Percentiles rank a stretch among this genome's conserved stretches.
These are phyloP conservation scores for Lysiphlebus fabarum DNA, from an alignment of 1,140 invertebrate species.

Conservation along the genomic window DNA sequence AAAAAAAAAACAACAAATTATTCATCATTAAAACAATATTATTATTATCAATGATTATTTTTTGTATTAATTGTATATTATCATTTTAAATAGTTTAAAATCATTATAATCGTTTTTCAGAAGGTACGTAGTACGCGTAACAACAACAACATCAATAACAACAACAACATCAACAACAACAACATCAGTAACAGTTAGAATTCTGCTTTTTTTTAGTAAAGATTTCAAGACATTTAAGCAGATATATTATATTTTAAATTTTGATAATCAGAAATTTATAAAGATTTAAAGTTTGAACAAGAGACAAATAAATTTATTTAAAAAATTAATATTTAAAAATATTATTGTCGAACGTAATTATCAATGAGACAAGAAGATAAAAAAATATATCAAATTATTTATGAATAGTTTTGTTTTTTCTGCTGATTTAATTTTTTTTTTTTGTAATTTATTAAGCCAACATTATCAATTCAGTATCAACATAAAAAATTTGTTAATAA, in stretches of 20 bases:
- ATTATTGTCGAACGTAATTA: constrained; percentile 20
- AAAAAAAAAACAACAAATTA: too few species aligned
- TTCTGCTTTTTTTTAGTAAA: constrained; percentile 8
- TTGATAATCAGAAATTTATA: neutral
- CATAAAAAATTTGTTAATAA: neutral
- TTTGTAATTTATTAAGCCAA: neutral
- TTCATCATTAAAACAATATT: too few species aligned
- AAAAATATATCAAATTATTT: too few species aligned
- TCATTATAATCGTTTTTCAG: constrained; percentile 14
- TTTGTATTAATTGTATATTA: too few species aligned
- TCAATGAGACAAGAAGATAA: neutral
- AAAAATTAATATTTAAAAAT: constrained; percentile 4
- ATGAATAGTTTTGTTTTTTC: neutral
- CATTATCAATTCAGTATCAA: too few species aligned
- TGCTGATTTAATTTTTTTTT: neutral
- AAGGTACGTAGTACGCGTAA: constrained; percentile 30
- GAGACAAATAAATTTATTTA: constrained; percentile 8
- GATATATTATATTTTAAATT: neutral
- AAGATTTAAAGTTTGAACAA: neutral
- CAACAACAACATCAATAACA: constrained; percentile 29
- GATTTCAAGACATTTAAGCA: too few species aligned
- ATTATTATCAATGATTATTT: too few species aligned
- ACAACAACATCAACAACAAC: constrained; percentile 19
- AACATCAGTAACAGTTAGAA: neutral
- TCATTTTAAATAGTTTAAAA: too few species aligned